Evolutionary conservation across 1,140 invertebrate genomes (phyloP).

Genomic region (Drosophila funebris): DNA sequence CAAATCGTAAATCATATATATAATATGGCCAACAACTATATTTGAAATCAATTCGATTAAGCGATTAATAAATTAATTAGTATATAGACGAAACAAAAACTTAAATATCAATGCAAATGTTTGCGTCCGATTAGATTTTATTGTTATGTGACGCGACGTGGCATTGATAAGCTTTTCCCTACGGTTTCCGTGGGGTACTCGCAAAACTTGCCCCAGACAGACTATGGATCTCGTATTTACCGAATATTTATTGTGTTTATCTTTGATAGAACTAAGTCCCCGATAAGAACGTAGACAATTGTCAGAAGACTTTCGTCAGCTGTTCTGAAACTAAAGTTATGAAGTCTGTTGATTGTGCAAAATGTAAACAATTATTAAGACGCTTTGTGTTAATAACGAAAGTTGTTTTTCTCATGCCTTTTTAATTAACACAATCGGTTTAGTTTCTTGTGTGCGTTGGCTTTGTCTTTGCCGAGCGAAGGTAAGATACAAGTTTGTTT

Average conservation of each 20-base stretch:
- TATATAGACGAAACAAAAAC: not conserved
- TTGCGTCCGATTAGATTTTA: slow-evolving; percentile 9
- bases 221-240: not conserved
- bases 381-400: slow-evolving; percentile 2
- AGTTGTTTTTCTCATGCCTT: not conserved
- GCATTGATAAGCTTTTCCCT: slow-evolving; percentile 17
- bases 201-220: slow-evolving; percentile 15
- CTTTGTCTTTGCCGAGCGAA: not conserved
- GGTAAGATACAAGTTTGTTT: not conserved
- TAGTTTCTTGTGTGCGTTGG: slow-evolving; percentile 50
- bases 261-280: not conserved
- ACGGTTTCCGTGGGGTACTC: not conserved
- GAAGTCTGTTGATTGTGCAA: not conserved
- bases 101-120: slow-evolving; percentile 7
- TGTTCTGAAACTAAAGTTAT: slow-evolving; percentile 7
- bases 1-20: too few relatives aligned
- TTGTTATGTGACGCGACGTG: slow-evolving; percentile 15
- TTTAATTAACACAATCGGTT: slow-evolving; percentile 55
- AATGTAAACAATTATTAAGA: slow-evolving; percentile 54
- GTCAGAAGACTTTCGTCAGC: not conserved
- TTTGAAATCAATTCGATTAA: slow-evolving; percentile 8
- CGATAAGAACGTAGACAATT: slow-evolving; percentile 5
- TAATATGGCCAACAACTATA: slow-evolving; percentile 1
- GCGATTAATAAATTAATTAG: slow-evolving; percentile 3
- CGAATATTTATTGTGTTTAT: not conserved